Evolutionary conservation across 1,140 invertebrate species (phyloP).

Genomic region (Drosophila ironensis): DNA sequence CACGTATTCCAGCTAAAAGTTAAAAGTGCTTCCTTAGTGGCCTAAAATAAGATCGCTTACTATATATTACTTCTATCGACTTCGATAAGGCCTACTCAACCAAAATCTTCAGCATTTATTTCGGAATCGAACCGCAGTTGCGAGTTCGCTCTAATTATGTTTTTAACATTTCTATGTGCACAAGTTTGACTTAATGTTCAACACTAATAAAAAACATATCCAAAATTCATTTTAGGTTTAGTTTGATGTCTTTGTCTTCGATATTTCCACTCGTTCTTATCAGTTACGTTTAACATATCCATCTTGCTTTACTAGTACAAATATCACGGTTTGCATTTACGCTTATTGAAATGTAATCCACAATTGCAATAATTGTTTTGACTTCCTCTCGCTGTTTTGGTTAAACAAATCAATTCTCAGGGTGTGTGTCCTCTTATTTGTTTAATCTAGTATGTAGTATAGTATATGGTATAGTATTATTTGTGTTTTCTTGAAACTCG

Average conservation of each 20-base stretch:
- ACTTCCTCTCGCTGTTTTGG: not conserved
- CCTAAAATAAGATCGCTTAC: conserved; percentile 17
- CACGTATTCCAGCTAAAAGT: conserved; percentile 17
- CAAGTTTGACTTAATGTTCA: conserved; percentile 77
- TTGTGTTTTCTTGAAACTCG: conserved; percentile 27
- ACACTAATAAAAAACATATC: conserved; percentile 77
- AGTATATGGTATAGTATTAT: conserved; percentile 27
- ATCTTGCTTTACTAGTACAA: conserved; percentile 74
- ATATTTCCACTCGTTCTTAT: conserved; percentile 13
- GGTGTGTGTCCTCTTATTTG: conserved; percentile 5
- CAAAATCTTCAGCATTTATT: conserved; percentile 44
- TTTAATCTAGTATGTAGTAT: too few species aligned
- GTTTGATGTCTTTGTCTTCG: conserved; percentile 31
- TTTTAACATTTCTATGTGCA: conserved; percentile 79
- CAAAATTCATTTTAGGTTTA: conserved; percentile 73
- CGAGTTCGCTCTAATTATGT: conserved; percentile 46
- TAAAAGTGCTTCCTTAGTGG: conserved; percentile 9
- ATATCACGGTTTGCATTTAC: conserved; percentile 76
- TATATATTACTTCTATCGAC: conserved; percentile 2
- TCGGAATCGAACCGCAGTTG: conserved; percentile 5
- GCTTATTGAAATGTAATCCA: conserved; percentile 52
- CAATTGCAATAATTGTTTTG: conserved; percentile 43
- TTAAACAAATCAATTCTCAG: conserved; percentile 37
- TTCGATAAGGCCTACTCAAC: conserved; percentile 54
- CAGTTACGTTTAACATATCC: conserved; percentile 40